Conservation (phyloP, 2,113 vertebrate species). For the Vimba vimba region DNA sequence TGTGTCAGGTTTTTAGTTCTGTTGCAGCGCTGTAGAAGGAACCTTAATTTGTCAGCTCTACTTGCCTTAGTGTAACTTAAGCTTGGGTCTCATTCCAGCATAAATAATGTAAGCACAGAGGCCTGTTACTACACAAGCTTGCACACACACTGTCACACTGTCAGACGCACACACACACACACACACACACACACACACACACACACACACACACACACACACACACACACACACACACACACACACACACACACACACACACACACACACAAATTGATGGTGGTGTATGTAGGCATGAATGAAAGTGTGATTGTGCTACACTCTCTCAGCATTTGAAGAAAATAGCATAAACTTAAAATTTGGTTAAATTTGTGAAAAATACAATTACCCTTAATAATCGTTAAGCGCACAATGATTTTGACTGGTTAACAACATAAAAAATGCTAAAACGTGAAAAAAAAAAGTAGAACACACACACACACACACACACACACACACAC, state of each 20-base stretch:
- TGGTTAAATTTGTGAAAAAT: background rate
- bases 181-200: slow-evolving; percentile 38
- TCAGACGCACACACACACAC: slow-evolving; percentile 53
- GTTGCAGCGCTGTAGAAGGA: slow-evolving; percentile 57
- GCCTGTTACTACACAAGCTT: slow-evolving; percentile 59
- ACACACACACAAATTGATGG: slow-evolving; percentile 47
- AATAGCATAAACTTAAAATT: background rate
- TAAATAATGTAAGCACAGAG: slow-evolving; percentile 79
- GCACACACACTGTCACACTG: slow-evolving; percentile 65
- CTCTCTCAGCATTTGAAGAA: background rate
- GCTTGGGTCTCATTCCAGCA: slow-evolving; percentile 66
- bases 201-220: slow-evolving; percentile 62
- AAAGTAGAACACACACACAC: no score
- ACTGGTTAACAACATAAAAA: background rate
- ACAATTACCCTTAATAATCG: background rate
- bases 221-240: slow-evolving; percentile 47
- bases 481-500: background rate
- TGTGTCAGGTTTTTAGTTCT: slow-evolving; percentile 51
- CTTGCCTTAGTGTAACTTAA: slow-evolving; percentile 77
- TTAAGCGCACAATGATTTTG: background rate
- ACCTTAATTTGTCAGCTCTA: slow-evolving; percentile 61
- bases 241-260: slow-evolving; percentile 25
- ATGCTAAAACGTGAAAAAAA: no score
- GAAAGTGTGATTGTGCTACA: background rate
- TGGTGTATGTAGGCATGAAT: background rate